Conservation (phyloP, 2,888 invertebrate species). For the Mimas tiliae region DNA sequence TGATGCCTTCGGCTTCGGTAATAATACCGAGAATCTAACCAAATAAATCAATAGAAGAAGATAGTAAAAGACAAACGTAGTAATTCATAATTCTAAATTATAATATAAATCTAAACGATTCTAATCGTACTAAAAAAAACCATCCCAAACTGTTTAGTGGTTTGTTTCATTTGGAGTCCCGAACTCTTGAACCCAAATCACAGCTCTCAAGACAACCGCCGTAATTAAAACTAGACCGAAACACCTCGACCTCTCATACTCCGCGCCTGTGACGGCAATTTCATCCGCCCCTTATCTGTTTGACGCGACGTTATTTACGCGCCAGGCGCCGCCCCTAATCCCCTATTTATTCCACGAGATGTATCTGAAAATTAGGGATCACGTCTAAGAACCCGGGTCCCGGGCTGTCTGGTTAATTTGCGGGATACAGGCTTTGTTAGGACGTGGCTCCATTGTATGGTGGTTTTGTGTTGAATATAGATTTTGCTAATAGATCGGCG, state of each 20-base stretch:
- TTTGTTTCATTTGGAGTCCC: not conserved
- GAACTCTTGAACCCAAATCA: not conserved
- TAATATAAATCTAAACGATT: too few species aligned
- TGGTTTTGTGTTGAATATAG: not conserved
- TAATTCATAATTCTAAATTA: too few species aligned
- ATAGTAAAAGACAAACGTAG: too few species aligned
- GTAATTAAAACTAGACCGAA: not conserved
- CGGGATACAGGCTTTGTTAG: constrained; percentile 24
- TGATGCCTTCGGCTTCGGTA: too few species aligned
- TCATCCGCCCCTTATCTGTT: constrained; percentile 74
- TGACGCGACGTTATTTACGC: constrained; percentile 82
- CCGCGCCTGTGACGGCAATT: constrained; percentile 64
- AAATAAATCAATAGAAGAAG: too few species aligned
- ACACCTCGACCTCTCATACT: constrained; percentile 41
- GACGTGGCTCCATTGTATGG: not conserved
- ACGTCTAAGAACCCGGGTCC: constrained; percentile 69
- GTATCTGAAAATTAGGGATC: constrained; percentile 85
- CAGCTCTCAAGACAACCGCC: not conserved
- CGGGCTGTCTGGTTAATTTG: constrained; percentile 35
- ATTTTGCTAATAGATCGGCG: not conserved
- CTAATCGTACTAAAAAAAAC: too few species aligned
- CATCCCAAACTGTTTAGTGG: too few species aligned
- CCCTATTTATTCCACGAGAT: constrained; percentile 83
- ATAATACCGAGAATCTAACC: too few species aligned
- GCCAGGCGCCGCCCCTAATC: constrained; percentile 77